phyloP scores from a whole-genome alignment of 1,140 invertebrate species.

The Drosophila cardini region DNA sequence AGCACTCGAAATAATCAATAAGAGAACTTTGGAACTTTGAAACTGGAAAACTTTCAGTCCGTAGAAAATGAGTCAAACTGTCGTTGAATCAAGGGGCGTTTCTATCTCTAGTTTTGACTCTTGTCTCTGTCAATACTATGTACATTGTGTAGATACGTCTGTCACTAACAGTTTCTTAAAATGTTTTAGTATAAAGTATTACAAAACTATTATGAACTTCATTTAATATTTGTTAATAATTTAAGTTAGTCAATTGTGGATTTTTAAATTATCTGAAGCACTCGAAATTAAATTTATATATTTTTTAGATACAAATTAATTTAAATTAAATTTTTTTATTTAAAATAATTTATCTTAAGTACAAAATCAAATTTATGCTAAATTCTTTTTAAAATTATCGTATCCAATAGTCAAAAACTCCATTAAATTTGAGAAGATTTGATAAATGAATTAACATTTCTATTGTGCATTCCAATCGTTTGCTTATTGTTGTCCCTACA shows the following conservation, averaged over 20 bases:
- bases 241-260: too few relatives aligned
- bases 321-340: background rate
- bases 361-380: too few relatives aligned
- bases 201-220: too few relatives aligned
- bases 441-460: slow-evolving; percentile 10
- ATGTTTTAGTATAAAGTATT: too few relatives aligned
- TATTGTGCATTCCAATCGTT: background rate
- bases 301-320: too few relatives aligned
- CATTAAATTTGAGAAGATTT: background rate
- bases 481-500: background rate
- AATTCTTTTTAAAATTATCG: too few relatives aligned
- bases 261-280: too few relatives aligned
- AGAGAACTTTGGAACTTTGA: slow-evolving; percentile 67
- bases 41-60: slow-evolving; percentile 29
- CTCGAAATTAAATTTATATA: too few relatives aligned
- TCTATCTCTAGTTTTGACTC: slow-evolving; percentile 15
- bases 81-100: slow-evolving; percentile 47
- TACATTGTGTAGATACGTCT: too few relatives aligned
- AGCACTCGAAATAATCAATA: slow-evolving; percentile 80
- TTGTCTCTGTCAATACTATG: background rate
- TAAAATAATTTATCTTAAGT: background rate
- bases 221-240: too few relatives aligned
- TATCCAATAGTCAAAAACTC: background rate
- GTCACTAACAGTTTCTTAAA: too few relatives aligned
- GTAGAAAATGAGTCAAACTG: slow-evolving; percentile 57